Percentiles rank a stretch among this genome's conserved stretches.
Evolutionary conservation across 64 coral and sea anemone genomes (phyloP).

Genomic region (Actinia equina): DNA sequence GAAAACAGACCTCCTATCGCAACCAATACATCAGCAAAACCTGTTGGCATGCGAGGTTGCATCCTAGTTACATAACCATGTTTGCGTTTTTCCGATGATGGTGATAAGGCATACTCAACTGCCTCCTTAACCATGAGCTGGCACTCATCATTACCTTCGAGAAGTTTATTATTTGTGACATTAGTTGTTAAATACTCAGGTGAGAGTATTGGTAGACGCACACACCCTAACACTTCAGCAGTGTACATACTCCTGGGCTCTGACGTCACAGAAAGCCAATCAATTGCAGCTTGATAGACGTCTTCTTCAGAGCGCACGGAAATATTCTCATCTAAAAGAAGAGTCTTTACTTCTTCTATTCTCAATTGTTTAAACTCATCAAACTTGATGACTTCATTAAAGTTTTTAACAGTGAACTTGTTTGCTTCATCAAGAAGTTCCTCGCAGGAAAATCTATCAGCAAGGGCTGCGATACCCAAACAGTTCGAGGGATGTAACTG

Average conservation of each 20-base stretch:
- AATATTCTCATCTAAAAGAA: conserved; percentile 76
- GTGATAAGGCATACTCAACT: conserved; percentile 76
- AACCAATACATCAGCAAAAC: conserved; percentile 83
- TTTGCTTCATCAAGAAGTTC: conserved; percentile 60
- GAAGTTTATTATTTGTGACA: conserved; percentile 49
- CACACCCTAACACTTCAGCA: conserved; percentile 67
- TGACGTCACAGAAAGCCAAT: conserved; percentile 53
- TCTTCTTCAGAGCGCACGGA: conserved; percentile 89
- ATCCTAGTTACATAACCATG: conserved; percentile 43
- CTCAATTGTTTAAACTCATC: conserved; percentile 71
- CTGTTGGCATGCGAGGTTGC: conserved; percentile 75
- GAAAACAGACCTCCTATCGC: conserved; percentile 77
- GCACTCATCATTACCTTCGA: conserved; percentile 67
- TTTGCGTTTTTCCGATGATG: conserved; percentile 90
- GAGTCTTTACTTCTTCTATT: conserved; percentile 60
- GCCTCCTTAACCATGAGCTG: conserved; percentile 79
- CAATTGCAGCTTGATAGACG: conserved; percentile 78
- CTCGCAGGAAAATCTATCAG: conserved; percentile 73
- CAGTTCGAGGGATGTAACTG: conserved; percentile 84
- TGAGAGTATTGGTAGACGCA: conserved; percentile 73
- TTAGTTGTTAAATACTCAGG: conserved; percentile 54
- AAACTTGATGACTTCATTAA: conserved; percentile 68
- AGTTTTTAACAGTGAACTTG: conserved; percentile 77
- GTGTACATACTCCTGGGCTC: conserved; percentile 28
- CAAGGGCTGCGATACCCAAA: conserved; percentile 67